A percentile compares a stretch with the other conserved stretches of the same genome.
These are phyloP conservation scores for Villa cingulata DNA, from an alignment of 2,888 invertebrate genomes.

Conservation along the genomic window DNA sequence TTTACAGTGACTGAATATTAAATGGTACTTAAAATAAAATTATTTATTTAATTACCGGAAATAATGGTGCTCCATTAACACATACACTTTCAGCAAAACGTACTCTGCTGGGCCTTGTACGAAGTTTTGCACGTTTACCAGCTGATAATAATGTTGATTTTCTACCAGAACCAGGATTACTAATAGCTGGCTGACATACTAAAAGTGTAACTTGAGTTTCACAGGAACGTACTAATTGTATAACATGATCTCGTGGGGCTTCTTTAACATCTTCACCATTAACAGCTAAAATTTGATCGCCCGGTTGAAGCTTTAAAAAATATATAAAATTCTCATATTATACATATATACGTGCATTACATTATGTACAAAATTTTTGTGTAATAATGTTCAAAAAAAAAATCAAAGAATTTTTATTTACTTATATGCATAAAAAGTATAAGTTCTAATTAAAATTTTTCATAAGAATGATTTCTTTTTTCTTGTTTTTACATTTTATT, in stretches of 20 bases:
- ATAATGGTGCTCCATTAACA: conserved; percentile 69
- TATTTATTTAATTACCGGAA: conserved; percentile 44
- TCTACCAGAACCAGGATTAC: conserved; percentile 42
- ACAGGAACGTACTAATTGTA: conserved; percentile 73
- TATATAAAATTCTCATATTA: too few relatives aligned
- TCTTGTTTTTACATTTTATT: too few relatives aligned
- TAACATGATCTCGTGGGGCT: conserved; percentile 78
- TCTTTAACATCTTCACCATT: conserved; percentile 81
- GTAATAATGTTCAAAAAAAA: too few relatives aligned
- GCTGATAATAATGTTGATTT: conserved; percentile 79
- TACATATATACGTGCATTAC: too few relatives aligned
- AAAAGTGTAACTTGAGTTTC: conserved; percentile 57
- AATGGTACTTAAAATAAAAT: too few relatives aligned
- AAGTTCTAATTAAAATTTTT: too few relatives aligned
- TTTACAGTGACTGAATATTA: too few relatives aligned
- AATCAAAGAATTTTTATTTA: too few relatives aligned
- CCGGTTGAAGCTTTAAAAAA: conserved; percentile 55
- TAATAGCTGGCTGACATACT: conserved; percentile 71
- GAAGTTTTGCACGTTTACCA: conserved; percentile 69
- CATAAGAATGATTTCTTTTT: too few relatives aligned
- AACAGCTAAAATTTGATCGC: conserved; percentile 80
- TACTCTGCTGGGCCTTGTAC: conserved; percentile 69
- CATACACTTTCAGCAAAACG: conserved; percentile 82
- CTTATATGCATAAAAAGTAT: too few relatives aligned
- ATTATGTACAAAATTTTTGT: too few relatives aligned